phyloP scores from a whole-genome alignment of 2,888 invertebrate species.

The Agrilus mali region DNA sequence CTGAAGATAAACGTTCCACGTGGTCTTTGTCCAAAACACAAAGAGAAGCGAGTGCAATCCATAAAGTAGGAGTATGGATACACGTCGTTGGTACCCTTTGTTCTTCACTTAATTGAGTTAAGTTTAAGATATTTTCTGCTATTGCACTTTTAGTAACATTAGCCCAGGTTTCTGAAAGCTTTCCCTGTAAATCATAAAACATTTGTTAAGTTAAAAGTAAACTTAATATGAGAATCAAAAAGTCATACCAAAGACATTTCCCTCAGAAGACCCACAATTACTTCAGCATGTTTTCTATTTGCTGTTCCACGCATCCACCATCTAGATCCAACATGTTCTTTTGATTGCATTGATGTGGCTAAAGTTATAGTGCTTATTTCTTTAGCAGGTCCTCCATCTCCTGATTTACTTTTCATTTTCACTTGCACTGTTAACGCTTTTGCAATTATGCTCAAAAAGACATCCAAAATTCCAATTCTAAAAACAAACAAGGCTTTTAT shows the following conservation, averaged over 20 bases:
- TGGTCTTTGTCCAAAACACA: constrained; percentile 88
- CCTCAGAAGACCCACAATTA: constrained; percentile 73
- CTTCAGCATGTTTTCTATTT: constrained; percentile 73
- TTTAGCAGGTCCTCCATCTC: constrained; percentile 33
- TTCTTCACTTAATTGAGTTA: constrained; percentile 68
- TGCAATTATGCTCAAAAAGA: constrained; percentile 80
- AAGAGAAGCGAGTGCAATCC: constrained; percentile 86
- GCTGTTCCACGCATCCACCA: constrained; percentile 88
- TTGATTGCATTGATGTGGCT: constrained; percentile 44
- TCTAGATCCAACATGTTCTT: constrained; percentile 40
- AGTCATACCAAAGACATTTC: constrained; percentile 80
- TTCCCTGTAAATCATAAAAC: constrained; percentile 49
- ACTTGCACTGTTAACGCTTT: constrained; percentile 82
- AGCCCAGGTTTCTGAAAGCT: constrained; percentile 76
- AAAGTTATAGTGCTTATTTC: constrained; percentile 44
- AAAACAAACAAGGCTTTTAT: constrained; percentile 1
- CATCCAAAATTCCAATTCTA: constrained; percentile 72
- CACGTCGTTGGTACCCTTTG: constrained; percentile 66
- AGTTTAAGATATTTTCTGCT: constrained; percentile 71
- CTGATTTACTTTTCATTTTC: constrained; percentile 45
- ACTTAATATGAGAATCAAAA: not conserved
- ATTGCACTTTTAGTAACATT: constrained; percentile 77
- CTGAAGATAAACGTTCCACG: constrained; percentile 66
- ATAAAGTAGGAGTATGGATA: constrained; percentile 70
- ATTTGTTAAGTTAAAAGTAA: not conserved